Evolutionary conservation across 1,140 invertebrate genomes (phyloP).

Genomic region (Gonatopus flavifemur): DNA sequence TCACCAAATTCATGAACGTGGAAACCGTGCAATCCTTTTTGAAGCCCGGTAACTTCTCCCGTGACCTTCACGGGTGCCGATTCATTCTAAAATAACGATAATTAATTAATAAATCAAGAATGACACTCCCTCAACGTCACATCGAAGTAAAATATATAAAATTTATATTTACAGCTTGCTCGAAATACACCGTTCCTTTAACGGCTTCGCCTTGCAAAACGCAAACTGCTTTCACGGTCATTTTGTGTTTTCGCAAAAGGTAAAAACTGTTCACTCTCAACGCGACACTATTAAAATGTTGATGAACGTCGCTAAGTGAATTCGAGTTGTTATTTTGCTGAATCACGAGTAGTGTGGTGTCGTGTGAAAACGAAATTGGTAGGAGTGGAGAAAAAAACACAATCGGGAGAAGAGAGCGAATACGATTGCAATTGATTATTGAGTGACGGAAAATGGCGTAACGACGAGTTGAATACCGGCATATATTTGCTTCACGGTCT

Average conservation of each 20-base stretch:
- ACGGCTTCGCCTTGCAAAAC: slow-evolving; percentile 79
- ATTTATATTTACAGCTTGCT: slow-evolving; percentile 67
- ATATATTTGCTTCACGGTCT: too few species aligned
- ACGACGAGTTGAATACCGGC: too few species aligned
- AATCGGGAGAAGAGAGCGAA: too few species aligned
- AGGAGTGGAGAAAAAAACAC: too few species aligned
- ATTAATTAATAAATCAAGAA: background rate
- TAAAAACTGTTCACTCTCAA: background rate
- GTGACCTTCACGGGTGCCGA: slow-evolving; percentile 65
- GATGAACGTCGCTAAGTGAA: slow-evolving; percentile 1
- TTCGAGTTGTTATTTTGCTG: slow-evolving; percentile 37
- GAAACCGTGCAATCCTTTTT: slow-evolving; percentile 82
- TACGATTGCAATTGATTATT: too few species aligned
- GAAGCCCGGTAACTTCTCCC: slow-evolving; percentile 72
- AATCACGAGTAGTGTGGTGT: too few species aligned
- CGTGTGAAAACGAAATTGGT: too few species aligned
- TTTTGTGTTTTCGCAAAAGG: slow-evolving; percentile 21
- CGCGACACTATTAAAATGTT: background rate
- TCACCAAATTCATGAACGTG: slow-evolving; percentile 98
- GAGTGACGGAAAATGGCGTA: too few species aligned
- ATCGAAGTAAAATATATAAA: slow-evolving; percentile 1
- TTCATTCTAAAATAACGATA: slow-evolving; percentile 47
- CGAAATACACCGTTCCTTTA: slow-evolving; percentile 77
- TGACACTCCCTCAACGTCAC: background rate
- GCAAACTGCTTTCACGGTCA: slow-evolving; percentile 75